These are phyloP conservation scores for Asobara japonica DNA, from an alignment of 1,140 invertebrate genomes.

Conservation along the genomic window DNA sequence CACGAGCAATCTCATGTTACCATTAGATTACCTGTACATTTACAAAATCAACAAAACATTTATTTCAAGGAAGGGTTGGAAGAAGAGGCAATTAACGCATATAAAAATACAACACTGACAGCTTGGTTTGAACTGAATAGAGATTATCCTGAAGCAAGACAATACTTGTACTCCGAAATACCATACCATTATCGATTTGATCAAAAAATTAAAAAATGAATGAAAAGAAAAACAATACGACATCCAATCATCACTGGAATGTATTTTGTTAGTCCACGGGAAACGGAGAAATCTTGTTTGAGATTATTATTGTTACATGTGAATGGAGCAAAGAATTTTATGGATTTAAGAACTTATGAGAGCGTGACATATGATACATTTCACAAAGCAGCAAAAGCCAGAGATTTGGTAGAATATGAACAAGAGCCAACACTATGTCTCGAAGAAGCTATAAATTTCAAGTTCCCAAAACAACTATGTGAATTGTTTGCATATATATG, in stretches of 20 bases:
- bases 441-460: too few species aligned
- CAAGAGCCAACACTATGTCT: too few species aligned
- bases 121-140: conserved; percentile 19
- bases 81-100: conserved; percentile 1
- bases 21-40: conserved; percentile 13
- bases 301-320: conserved; percentile 43
- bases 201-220: conserved; percentile 24
- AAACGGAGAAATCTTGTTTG: conserved; percentile 40
- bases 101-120: too few species aligned
- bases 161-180: conserved; percentile 44
- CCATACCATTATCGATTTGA: conserved; percentile 38
- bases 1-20: conserved; percentile 24
- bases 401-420: too few species aligned
- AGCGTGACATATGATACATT: conserved; percentile 30
- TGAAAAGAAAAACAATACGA: conserved; percentile 35
- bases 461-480: too few species aligned
- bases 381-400: too few species aligned
- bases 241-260: conserved; percentile 30
- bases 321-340: conserved; percentile 40
- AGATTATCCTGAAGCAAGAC: background rate
- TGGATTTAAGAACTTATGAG: conserved; percentile 39
- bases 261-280: conserved; percentile 30
- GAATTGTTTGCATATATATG: conserved; percentile 32
- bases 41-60: conserved; percentile 7
- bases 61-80: conserved; percentile 19